Percentiles rank a stretch among this genome's conserved stretches.
Conservation (phyloP, 2,113 vertebrate genomes). For the Ophthalmotilapia sp. region DNA sequence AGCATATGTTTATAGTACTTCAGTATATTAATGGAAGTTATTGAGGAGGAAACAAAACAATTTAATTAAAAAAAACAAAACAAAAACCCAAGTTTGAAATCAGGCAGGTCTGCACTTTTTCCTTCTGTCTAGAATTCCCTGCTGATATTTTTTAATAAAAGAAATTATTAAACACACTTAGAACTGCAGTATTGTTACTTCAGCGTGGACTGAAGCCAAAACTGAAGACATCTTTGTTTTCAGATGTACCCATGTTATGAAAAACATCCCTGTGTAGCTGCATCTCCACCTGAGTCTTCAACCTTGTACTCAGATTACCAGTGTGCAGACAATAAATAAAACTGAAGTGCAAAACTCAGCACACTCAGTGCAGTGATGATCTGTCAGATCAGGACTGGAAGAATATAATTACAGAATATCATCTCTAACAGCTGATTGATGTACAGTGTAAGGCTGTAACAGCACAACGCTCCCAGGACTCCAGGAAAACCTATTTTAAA, state of each 20-base stretch:
- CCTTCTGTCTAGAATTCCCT: accelerated
- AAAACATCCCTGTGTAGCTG: not conserved
- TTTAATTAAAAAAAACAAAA: not conserved
- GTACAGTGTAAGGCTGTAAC: not conserved
- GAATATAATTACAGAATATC: not conserved
- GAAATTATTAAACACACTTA: not conserved
- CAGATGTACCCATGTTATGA: not conserved
- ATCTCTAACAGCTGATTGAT: not conserved
- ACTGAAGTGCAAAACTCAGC: not conserved
- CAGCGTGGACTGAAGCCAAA: accelerated
- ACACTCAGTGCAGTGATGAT: not conserved
- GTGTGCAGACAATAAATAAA: not conserved
- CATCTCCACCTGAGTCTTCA: not conserved
- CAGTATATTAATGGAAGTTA: not conserved
- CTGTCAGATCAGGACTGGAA: accelerated
- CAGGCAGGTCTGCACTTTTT: not conserved
- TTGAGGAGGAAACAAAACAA: not conserved
- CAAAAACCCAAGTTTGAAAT: not conserved
- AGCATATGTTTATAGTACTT: not conserved
- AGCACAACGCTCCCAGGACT: not conserved
- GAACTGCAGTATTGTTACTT: not conserved
- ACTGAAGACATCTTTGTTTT: not conserved
- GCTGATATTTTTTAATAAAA: not conserved
- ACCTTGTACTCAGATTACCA: accelerated
- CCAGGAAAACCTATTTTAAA: not conserved